Percentiles rank a stretch among this genome's conserved stretches.
phyloP scores from a whole-genome alignment of 2,113 vertebrate genomes.

The Mus pahari region DNA sequence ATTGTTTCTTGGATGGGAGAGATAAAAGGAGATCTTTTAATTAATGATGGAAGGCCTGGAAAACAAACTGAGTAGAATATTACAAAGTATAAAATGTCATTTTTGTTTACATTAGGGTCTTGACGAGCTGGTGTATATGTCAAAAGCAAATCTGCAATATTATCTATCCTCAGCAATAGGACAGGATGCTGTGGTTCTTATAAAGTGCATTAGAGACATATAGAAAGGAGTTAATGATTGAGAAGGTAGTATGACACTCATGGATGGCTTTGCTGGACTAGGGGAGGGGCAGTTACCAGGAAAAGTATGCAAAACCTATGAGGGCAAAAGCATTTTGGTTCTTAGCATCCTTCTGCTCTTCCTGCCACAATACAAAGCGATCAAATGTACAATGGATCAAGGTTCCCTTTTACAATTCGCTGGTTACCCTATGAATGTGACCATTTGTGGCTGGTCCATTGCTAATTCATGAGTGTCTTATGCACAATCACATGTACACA shows the following conservation, averaged over 20 bases:
- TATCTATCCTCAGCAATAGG: constrained; percentile 23
- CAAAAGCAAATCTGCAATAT: not conserved
- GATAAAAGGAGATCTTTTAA: constrained; percentile 59
- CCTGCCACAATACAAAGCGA: not conserved
- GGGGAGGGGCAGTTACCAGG: not conserved
- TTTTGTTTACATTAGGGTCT: constrained; percentile 66
- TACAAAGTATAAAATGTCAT: constrained; percentile 64
- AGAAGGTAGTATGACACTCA: constrained; percentile 36
- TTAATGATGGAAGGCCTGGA: constrained; percentile 76
- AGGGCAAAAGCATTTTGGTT: constrained; percentile 45
- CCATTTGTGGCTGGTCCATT: not conserved
- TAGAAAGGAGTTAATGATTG: constrained; percentile 33
- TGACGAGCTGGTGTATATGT: constrained; percentile 50
- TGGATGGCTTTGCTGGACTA: constrained; percentile 35
- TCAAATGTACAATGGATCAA: not conserved
- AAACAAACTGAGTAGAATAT: constrained; percentile 53
- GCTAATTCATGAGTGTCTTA: constrained; percentile 43
- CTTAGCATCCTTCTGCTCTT: constrained; percentile 50
- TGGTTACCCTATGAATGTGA: not conserved
- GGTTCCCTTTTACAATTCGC: constrained; percentile 50
- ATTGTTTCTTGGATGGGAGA: not conserved
- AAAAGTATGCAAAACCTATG: constrained; percentile 13
- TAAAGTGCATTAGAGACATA: constrained; percentile 36
- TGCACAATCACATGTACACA: not conserved
- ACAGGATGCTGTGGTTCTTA: constrained; percentile 29